Evolutionary conservation across 2,888 invertebrate species (phyloP), one percentile per base, ranked within the genome.

Genomic region (Cylloceria caligata): DNA sequence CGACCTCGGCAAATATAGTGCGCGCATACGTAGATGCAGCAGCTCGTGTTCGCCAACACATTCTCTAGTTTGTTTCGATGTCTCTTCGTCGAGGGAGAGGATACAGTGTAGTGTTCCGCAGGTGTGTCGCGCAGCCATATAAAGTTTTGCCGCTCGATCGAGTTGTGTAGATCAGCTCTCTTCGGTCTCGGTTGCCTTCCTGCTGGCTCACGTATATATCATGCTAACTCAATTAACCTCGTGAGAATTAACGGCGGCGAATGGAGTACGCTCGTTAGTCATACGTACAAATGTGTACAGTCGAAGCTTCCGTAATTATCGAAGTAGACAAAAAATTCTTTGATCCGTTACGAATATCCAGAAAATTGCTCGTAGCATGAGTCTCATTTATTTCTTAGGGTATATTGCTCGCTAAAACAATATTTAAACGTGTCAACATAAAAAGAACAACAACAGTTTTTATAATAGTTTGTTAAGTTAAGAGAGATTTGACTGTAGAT

Each of bases 111-210:
- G 52, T 49, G 21, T n/a, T 21, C 16, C 16, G 21, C 52, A 36
- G 68, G 77, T 74, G 74, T 69, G 69, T 57, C 34, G 47, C 24
- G 81, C 81, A 82, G 81, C 81, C 81, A 24, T 82, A 82, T 57
- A 74, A 82, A 78, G 81, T 74, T 78, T 34, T 57, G n/a, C 49
- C 62, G 39, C 24, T 69, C 16, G 60, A 24, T 73, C 21, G 67
- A 30, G 36, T 19, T 52, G 36, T 81, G 45, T 73, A 64, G 64
- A 78, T 81, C 21, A n/a, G n/a, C 64, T 21, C 42, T 21, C 39
- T n/a, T 21, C 42, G 36, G 24, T 64, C 64, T 24, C 21, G n/a
- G n/a, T n/a, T 24, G 21, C 39, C 36, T 42, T 21, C 24, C 21
- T 13, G 24, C 21, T 7, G 34, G 21, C 9, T 21, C 62, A 42